Base-by-base conservation (phyloP, 2,797 vertebrate species). In the Rhynchonycteris naso region DNA sequence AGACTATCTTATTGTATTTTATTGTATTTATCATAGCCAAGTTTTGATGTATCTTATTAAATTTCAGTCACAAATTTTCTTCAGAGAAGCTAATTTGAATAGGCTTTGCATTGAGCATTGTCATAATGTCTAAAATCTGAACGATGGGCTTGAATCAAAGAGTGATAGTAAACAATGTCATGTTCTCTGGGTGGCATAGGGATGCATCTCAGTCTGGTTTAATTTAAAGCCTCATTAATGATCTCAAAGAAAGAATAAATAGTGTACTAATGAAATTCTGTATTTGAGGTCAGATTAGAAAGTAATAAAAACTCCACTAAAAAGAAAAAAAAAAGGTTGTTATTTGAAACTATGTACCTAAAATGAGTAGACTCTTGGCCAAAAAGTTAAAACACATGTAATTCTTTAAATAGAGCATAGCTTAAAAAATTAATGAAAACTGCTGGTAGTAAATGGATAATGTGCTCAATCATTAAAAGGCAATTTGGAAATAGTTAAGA, bases 251-350 rank as follows among this genome's bases (percentile, higher is more conserved):
- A 0, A 14, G 72, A 93, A 81, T 94, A 96, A 97, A 97, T 92
- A 95, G 76, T 56, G n/a, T 78, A 75, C 76, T 95, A 97, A 97
- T 97, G 88, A 95, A 95, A 95, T 74, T 93, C 92, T 96, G 58
- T 97, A 88, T 91, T 91, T 79, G 92, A 89, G 66, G 33, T 91
- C 76, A 56, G 87, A 95, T 80, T 94, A 90, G 72, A 78, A 96
- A 61, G 43, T 88, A 94, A 43, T 93, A 52, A 96, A 93, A 96
- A 80, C 14, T 66, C 13, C 35, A 78, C 66, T 59, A 24, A 88
- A 76, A 63, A 24, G 30, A 68, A n/a, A 52, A 16, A 38, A 72
- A 63, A 59, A 63, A 59, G 11, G 66, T 68, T 88, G 66, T 28
- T 50, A 8, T 68, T 89, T 90, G 7, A 97, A 87, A 93, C 15